Evolutionary conservation across 1,140 invertebrate genomes (phyloP), one percentile per base, ranked within the genome.

Genomic region (Trichonephila inaurata): DNA sequence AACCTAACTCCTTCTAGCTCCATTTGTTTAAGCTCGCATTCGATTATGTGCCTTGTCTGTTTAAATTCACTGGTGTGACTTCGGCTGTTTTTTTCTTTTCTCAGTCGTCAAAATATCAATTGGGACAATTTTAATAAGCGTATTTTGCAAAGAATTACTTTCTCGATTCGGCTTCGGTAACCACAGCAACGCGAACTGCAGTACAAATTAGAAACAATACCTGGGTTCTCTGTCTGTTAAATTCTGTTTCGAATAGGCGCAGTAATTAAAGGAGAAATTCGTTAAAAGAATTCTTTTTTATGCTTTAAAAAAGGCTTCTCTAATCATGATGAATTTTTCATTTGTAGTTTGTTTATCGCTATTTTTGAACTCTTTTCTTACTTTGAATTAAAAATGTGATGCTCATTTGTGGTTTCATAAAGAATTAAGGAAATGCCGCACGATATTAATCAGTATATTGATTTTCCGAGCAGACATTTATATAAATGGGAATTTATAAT

Each of bases 171-270:
- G 19, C 21, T 28, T 33, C 64, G 1, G 87, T 89, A 14, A 8
- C 87, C 87, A 72, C 69, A 21, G 87, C 28, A 51, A 89, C 87
- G 87, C 33, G 62, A 58, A 89, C 87, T 51, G 61, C 60, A 60
- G 85, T 40, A 66, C 85, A 62, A 87, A 62, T 61, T 77, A 40
- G 85, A 87, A 87, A 87, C 85, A 87, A 64, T 62, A 33, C 58
- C 60, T 61, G 40, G n/a, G 19, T 83, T 58, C 51, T 24, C 51
- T 24, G 44, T 60, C 44, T 85, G 60, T 85, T 51, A 24, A 60
- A 21, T 85, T 85, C 44, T 24, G 44, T 19, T 61, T 61, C 58
- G 8, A 87, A 62, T 87, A 18, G 7, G 60, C 51, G 60, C n/a
- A 33, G 85, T 87, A 64, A 77, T 77, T 77, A 77, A 21, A 60